phyloP scores from a whole-genome alignment of 2,888 invertebrate genomes.

The Euphydryas editha region DNA sequence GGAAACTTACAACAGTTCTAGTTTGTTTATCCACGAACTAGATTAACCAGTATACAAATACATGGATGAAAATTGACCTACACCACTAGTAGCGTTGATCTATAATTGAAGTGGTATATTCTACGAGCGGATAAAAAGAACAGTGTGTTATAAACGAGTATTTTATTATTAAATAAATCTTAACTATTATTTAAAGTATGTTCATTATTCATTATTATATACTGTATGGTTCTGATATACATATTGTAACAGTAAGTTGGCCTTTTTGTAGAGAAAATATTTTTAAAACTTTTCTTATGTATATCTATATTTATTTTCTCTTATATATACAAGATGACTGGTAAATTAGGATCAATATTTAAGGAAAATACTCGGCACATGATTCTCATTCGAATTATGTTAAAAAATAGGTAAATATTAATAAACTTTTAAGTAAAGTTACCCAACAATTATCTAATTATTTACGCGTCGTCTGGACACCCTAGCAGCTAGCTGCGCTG shows the following conservation, averaged over 20 bases:
- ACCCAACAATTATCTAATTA: too few species aligned
- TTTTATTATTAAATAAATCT: constrained; percentile 4
- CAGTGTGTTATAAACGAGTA: constrained; percentile 4
- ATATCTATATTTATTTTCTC: too few species aligned
- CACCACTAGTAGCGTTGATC: constrained; percentile 7
- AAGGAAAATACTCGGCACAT: too few species aligned
- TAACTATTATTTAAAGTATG: not conserved
- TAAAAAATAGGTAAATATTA: too few species aligned
- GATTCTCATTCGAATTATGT: too few species aligned
- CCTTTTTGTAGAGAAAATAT: not conserved
- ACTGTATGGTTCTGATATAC: too few species aligned
- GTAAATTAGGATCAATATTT: too few species aligned
- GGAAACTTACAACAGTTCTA: constrained; percentile 41
- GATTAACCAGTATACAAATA: constrained; percentile 29
- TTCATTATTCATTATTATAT: not conserved
- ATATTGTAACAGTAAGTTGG: too few species aligned
- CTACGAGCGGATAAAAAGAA: not conserved
- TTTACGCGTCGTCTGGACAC: too few species aligned
- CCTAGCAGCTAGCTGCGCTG: too few species aligned
- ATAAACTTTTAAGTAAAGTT: too few species aligned
- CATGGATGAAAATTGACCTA: constrained; percentile 28
- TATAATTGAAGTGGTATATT: constrained; percentile 15
- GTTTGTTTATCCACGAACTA: constrained; percentile 29
- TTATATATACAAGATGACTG: too few species aligned
- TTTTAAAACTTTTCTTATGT: not conserved